These are phyloP conservation scores for Meiosimyza platycephala DNA, from an alignment of 2,888 invertebrate genomes.

Conservation along the genomic window DNA sequence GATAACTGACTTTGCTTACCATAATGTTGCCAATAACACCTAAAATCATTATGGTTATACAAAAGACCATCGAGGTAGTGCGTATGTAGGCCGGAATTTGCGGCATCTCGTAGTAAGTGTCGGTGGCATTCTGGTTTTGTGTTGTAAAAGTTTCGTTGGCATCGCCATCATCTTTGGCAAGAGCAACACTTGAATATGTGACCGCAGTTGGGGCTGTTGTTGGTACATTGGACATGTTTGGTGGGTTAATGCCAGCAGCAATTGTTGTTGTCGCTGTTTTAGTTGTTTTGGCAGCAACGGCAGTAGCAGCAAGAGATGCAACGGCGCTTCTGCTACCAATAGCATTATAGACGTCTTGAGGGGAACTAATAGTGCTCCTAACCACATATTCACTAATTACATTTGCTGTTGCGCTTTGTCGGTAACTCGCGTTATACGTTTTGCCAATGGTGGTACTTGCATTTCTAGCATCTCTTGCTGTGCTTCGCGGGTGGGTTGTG, in stretches of 20 bases:
- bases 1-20: slow-evolving; percentile 66
- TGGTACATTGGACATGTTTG: slow-evolving; percentile 12
- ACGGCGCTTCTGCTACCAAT: slow-evolving; percentile 23
- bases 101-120: slow-evolving; percentile 58
- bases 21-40: slow-evolving; percentile 93
- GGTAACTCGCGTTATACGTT: neutral
- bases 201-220: neutral
- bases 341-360: slow-evolving; percentile 29
- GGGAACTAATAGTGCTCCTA: slow-evolving; percentile 33
- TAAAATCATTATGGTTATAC: slow-evolving; percentile 87
- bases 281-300: neutral
- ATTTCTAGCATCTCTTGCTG: neutral
- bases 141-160: neutral
- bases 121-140: neutral
- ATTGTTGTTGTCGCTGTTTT: neutral
- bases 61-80: slow-evolving; percentile 88
- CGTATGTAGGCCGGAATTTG: slow-evolving; percentile 87
- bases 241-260: neutral
- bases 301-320: slow-evolving; percentile 8
- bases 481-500: neutral
- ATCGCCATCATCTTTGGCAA: slow-evolving; percentile 4
- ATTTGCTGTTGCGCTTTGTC: neutral
- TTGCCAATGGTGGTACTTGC: neutral
- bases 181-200: slow-evolving; percentile 35
- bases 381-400: slow-evolving; percentile 10